Base-by-base conservation (phyloP, 2,888 invertebrate genomes). In the Archips xylosteana region DNA sequence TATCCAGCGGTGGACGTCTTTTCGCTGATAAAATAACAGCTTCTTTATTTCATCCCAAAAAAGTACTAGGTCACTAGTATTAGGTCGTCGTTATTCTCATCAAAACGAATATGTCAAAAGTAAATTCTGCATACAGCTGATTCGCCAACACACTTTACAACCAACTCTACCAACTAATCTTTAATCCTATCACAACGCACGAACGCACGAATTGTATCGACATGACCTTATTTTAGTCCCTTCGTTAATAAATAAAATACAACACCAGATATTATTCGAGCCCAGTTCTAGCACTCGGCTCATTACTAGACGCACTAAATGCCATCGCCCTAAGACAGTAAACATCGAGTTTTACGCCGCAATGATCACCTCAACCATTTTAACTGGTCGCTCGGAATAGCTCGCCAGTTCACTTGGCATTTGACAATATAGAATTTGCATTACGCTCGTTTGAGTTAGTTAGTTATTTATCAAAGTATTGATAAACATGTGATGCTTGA, bases 281-380 rank as follows among this genome's bases (percentile, higher is more conserved):
- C 57, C 12, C 32, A 32, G 57, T 57, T 32, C 57, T 57, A 57
- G 57, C 57, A 32, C 57, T 32, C 45, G 45, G 45, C 78, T 80
- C 87, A 81, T 85, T 85, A 86, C 80, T 81, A 83, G 79, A 77
- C 79, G 78, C 83, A 84, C 86, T 86, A 85, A 84, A 84, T 81
- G 82, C 79, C 80, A 81, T 77, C 76, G 76, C 76, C 77, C 62
- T 72, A 39, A 70, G 78, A 78, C 77, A 77, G 87, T 87, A 85
- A 87, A 77, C 79, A 72, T 66, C 23, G 71, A 75, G 81, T 82
- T 87, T 87, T 85, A 87, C 83, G 78, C 75, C 77, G 69, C 76
- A 76, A 77, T 64, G 73, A 73, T 64, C 73, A 68, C 73, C 73
- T 73, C 67, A 62, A 67, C 63, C 68, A 73, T 73, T 63, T 68